Percentiles rank a stretch among this genome's conserved stretches.
phyloP scores from a whole-genome alignment of 2,113 vertebrate species.

The Ibidorhyncha struthersii region DNA sequence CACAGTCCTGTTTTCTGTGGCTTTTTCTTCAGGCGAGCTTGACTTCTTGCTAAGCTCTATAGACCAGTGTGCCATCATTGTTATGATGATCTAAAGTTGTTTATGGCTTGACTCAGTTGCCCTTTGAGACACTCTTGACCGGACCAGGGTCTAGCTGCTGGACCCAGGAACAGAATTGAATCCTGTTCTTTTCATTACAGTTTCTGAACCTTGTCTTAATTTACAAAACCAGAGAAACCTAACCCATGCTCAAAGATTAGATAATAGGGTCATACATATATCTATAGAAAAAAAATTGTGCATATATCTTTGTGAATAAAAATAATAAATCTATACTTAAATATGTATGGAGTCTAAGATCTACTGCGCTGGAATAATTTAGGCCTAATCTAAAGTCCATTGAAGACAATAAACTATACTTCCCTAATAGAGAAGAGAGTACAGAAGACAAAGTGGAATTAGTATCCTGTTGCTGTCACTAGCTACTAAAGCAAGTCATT shows the following conservation, averaged over 20 bases:
- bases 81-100: neutral
- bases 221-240: neutral
- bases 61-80: neutral
- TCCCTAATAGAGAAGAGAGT: neutral
- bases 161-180: neutral
- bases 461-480: neutral
- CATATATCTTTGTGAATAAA: neutral
- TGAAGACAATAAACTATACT: neutral
- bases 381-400: neutral
- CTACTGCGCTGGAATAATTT: neutral
- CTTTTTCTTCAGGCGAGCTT: neutral
- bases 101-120: neutral
- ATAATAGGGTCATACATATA: neutral
- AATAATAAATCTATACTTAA: neutral
- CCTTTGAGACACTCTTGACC: neutral
- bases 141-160: neutral
- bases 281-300: accelerated
- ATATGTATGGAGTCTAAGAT: neutral
- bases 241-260: neutral
- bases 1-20: neutral
- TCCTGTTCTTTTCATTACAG: neutral
- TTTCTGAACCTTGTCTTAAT: neutral
- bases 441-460: neutral
- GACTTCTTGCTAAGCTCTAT: neutral
- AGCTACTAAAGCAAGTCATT: neutral